Conservation (phyloP, 2,888 invertebrate species). For the Thysanoteuthis rhombus region DNA sequence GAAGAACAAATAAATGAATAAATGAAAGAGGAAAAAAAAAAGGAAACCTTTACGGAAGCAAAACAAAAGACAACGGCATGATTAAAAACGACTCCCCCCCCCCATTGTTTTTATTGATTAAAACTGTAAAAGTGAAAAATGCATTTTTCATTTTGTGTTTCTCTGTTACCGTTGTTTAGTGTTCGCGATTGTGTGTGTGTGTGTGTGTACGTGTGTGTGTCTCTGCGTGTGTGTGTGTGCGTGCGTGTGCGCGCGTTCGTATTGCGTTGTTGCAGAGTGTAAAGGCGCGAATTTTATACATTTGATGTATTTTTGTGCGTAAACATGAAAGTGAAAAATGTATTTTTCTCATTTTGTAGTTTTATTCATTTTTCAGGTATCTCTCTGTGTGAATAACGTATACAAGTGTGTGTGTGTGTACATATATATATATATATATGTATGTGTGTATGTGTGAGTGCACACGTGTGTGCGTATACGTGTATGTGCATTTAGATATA, state of each 20-base stretch:
- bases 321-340: neutral
- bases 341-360: neutral
- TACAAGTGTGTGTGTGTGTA: too few relatives aligned
- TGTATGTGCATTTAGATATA: too few relatives aligned
- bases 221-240: neutral
- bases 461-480: too few relatives aligned
- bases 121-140: neutral
- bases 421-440: too few relatives aligned
- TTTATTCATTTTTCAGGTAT: neutral
- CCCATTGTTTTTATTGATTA: slow-evolving; percentile 1
- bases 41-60: neutral
- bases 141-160: slow-evolving; percentile 12
- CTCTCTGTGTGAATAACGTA: neutral
- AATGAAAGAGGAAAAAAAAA: too few relatives aligned
- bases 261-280: neutral
- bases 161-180: neutral
- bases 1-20: neutral
- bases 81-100: neutral
- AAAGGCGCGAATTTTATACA: neutral
- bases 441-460: too few relatives aligned
- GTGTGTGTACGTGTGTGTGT: too few relatives aligned
- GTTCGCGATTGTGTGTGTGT: neutral
- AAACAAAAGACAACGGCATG: neutral
- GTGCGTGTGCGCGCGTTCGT: too few relatives aligned
- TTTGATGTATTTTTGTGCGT: neutral